Percentiles rank a stretch among this genome's conserved stretches.
Conservation (phyloP, 2,797 vertebrate genomes). For the Urophycis tenuis region DNA sequence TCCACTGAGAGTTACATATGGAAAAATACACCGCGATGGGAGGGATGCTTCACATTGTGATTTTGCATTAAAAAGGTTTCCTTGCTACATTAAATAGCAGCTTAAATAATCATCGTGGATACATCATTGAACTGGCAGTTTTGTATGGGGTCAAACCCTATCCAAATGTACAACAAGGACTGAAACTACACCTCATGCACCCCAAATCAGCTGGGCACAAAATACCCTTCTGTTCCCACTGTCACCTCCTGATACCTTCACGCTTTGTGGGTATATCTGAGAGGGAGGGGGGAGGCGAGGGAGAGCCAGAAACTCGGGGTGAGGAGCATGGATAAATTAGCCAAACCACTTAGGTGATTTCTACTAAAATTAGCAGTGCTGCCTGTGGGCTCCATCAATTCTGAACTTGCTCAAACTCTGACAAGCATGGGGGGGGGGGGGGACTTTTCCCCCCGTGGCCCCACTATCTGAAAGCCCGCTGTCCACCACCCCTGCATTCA, state of each 20-base stretch:
- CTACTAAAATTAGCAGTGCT: constrained; percentile 73
- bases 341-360: constrained; percentile 77
- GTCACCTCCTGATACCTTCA: constrained; percentile 72
- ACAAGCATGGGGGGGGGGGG: constrained; percentile 57
- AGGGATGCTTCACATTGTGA: constrained; percentile 13
- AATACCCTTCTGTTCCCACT: constrained; percentile 73
- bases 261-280: constrained; percentile 65
- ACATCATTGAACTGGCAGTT: constrained; percentile 40
- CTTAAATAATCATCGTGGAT: constrained; percentile 31
- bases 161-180: constrained; percentile 58
- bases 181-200: constrained; percentile 45
- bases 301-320: constrained; percentile 62
- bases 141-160: constrained; percentile 56
- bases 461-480: constrained; percentile 49
- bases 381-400: constrained; percentile 72
- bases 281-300: constrained; percentile 41
- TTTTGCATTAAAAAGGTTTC: constrained; percentile 7
- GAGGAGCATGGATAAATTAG: constrained; percentile 74
- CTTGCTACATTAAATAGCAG: constrained; percentile 31
- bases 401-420: constrained; percentile 72
- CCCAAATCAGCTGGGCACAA: constrained; percentile 72
- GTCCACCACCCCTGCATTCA: constrained; percentile 20
- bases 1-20: constrained; percentile 19
- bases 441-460: constrained; percentile 37
- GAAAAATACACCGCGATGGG: constrained; percentile 30